phyloP scores from a whole-genome alignment of 1,140 invertebrate species.

The Tribolium castaneum region DNA sequence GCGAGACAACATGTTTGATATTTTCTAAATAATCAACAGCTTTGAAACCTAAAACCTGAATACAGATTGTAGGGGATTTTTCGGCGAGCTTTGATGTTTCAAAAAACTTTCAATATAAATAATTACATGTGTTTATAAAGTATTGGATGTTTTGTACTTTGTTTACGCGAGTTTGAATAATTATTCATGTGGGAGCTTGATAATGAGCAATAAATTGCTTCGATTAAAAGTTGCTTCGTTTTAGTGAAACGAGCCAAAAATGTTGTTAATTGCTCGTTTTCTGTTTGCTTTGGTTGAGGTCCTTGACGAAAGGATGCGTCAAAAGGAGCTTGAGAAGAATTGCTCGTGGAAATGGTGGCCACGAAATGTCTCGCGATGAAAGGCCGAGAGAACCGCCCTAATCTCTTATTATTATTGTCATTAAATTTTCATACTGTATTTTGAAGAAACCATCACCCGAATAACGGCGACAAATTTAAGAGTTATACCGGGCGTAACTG shows the following conservation, averaged over 20 bases:
- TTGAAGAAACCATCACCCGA: slow-evolving; percentile 15
- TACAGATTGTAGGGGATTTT: background rate
- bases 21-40: background rate
- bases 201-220: background rate
- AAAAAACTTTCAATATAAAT: background rate
- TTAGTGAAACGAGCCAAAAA: background rate
- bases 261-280: background rate
- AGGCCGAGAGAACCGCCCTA: slow-evolving; percentile 10
- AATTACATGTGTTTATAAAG: background rate
- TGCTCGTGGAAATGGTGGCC: background rate
- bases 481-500: background rate
- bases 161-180: background rate
- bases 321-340: background rate
- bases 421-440: slow-evolving; percentile 27
- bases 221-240: background rate
- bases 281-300: background rate
- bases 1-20: background rate
- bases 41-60: background rate
- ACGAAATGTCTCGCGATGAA: slow-evolving; percentile 16
- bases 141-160: background rate
- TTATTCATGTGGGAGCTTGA: background rate
- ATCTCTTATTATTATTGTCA: slow-evolving; percentile 24
- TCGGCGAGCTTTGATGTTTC: background rate
- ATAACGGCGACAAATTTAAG: slow-evolving; percentile 11
- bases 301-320: background rate